Evolutionary conservation across 2,888 invertebrate species (phyloP).

Genomic region (Noctuana brunneofusca): DNA sequence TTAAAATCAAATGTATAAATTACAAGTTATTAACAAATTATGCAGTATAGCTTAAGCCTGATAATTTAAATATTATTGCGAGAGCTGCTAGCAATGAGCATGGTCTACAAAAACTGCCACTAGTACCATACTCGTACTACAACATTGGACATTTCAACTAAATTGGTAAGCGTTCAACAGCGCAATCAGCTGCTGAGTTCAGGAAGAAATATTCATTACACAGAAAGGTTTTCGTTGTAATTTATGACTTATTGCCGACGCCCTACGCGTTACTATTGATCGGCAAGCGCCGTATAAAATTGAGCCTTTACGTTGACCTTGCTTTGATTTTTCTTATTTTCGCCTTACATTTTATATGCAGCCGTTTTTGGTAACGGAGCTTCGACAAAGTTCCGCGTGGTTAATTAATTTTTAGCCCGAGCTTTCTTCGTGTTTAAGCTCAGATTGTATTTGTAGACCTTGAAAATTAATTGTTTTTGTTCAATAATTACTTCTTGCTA

Average conservation of each 20-base stretch:
- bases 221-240: slow-evolving; percentile 55
- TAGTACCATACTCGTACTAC: no score
- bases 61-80: no score
- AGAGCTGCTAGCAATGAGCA: no score
- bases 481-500: not conserved
- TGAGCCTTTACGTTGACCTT: slow-evolving; percentile 31
- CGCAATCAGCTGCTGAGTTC: slow-evolving; percentile 15
- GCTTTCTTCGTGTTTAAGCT: slow-evolving; percentile 1
- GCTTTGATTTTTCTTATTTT: slow-evolving; percentile 30
- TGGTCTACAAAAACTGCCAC: no score
- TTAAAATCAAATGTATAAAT: no score
- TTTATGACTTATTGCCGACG: slow-evolving; percentile 46
- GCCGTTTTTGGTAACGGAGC: slow-evolving; percentile 8
- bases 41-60: no score
- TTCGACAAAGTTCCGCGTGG: slow-evolving; percentile 16
- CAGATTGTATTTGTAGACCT: not conserved
- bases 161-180: slow-evolving; percentile 1
- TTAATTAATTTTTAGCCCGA: slow-evolving; percentile 18
- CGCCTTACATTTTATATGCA: slow-evolving; percentile 19
- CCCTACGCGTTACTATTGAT: slow-evolving; percentile 32
- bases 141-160: slow-evolving; percentile 1
- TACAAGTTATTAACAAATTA: no score
- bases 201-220: slow-evolving; percentile 57
- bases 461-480: not conserved
- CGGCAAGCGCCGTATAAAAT: slow-evolving; percentile 25